Evolutionary conservation across 2,797 vertebrate genomes (phyloP).

Genomic region (Phataginus tetradactyla): DNA sequence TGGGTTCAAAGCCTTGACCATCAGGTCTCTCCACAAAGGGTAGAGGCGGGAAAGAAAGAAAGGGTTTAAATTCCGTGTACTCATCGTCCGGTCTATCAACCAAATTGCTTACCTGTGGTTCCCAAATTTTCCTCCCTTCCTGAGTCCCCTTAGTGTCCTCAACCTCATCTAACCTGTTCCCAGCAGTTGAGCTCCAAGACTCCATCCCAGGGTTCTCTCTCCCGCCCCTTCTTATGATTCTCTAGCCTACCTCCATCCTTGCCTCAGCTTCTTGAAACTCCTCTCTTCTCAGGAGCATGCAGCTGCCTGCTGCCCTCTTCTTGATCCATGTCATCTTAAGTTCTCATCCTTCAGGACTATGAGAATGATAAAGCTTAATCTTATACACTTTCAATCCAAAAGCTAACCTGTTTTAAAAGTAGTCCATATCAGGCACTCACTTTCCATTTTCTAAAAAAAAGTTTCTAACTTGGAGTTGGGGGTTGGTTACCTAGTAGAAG

Average conservation of each 20-base stretch:
- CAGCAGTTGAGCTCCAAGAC: background rate
- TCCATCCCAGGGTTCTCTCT: background rate
- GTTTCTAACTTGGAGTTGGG: background rate
- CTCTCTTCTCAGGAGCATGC: background rate
- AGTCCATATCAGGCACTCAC: background rate
- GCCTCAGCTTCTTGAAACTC: background rate
- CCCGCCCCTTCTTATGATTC: background rate
- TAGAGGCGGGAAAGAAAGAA: background rate
- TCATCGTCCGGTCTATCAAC: background rate
- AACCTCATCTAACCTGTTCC: background rate
- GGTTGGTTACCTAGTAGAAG: background rate
- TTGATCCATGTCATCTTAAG: accelerated
- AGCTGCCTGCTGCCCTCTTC: background rate
- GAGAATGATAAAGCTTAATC: background rate
- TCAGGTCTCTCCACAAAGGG: background rate
- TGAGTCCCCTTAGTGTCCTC: background rate
- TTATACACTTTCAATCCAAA: background rate
- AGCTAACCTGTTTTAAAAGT: background rate
- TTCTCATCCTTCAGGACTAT: background rate
- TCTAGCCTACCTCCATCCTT: background rate
- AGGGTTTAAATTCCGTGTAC: background rate
- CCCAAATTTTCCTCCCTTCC: background rate
- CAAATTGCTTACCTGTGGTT: background rate
- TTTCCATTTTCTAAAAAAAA: background rate
- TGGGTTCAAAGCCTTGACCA: background rate